Percentiles rank a stretch among this genome's conserved stretches.
Conservation (phyloP, 2,113 vertebrate genomes). For the Craseonycteris thonglongyai region DNA sequence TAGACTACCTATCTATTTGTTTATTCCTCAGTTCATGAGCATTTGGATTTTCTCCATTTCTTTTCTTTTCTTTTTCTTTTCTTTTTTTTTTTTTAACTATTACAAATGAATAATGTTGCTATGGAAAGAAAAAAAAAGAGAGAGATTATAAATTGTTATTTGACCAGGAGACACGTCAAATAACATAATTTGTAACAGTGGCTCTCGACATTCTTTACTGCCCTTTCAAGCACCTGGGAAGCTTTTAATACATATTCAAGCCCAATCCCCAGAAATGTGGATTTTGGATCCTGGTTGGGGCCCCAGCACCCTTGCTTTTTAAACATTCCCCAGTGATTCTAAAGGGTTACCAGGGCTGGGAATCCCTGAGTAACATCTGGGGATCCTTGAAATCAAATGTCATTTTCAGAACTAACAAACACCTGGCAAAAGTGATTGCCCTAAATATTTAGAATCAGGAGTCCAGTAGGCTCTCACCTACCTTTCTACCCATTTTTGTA, state of each 20-base stretch:
- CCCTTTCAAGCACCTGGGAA: not conserved
- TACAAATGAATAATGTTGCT: too few species aligned
- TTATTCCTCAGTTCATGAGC: too few species aligned
- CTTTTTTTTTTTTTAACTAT: too few species aligned
- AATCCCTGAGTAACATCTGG: not conserved
- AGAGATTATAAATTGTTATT: too few species aligned
- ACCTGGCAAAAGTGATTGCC: not conserved
- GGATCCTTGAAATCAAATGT: not conserved
- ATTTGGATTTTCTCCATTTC: too few species aligned
- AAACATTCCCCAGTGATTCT: not conserved
- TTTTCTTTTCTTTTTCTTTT: too few species aligned
- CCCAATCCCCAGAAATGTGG: not conserved
- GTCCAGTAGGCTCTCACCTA: not conserved
- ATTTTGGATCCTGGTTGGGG: not conserved
- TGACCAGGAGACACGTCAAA: not conserved
- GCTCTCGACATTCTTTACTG: not conserved
- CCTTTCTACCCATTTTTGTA: not conserved
- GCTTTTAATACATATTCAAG: not conserved
- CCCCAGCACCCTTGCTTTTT: not conserved
- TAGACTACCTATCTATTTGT: too few species aligned
- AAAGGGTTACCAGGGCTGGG: not conserved
- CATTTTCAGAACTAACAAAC: not conserved
- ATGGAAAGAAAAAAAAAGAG: too few species aligned
- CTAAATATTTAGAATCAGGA: not conserved
- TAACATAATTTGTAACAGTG: not conserved